These are phyloP conservation scores for Coregonus ussuriensis DNA, from an alignment of 2,797 vertebrate species.

Conservation along the genomic window DNA sequence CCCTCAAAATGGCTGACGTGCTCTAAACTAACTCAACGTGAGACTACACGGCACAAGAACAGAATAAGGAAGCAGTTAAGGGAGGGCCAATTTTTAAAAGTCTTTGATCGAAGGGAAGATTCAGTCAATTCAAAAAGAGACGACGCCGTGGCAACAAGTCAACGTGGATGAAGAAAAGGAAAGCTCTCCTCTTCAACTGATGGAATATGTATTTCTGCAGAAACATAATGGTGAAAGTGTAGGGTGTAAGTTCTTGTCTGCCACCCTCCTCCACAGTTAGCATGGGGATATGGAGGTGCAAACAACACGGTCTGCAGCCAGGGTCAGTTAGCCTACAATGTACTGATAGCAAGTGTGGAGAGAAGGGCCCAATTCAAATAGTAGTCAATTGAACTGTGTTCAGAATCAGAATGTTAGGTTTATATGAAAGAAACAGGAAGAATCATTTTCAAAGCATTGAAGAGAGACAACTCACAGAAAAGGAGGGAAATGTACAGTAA, in stretches of 20 bases:
- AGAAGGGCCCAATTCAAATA: constrained; percentile 22
- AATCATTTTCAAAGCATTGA: constrained; percentile 31
- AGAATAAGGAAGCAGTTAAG: constrained; percentile 44
- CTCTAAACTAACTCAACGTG: constrained; percentile 17
- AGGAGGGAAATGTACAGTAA: constrained; percentile 23
- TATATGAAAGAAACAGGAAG: constrained; percentile 46
- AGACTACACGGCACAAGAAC: constrained; percentile 43
- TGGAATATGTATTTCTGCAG: constrained; percentile 66
- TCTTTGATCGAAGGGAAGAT: constrained; percentile 38
- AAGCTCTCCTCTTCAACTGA: constrained; percentile 63
- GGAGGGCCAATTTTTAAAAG: not conserved
- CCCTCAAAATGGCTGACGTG: constrained; percentile 27
- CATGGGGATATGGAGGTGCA: constrained; percentile 28
- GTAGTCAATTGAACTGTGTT: constrained; percentile 31
- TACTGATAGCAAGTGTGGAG: constrained; percentile 10
- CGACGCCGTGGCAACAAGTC: constrained; percentile 36
- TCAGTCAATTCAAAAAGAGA: constrained; percentile 44
- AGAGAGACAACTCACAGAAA: constrained; percentile 21
- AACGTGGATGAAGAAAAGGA: constrained; percentile 47
- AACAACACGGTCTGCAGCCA: constrained; percentile 17
- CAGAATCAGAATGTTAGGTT: constrained; percentile 20
- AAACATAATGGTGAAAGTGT: constrained; percentile 71
- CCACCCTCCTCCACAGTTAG: constrained; percentile 36
- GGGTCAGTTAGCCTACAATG: constrained; percentile 14
- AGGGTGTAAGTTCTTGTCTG: constrained; percentile 60